phyloP scores from a whole-genome alignment of 2,797 vertebrate genomes.

The Tapirus indicus region DNA sequence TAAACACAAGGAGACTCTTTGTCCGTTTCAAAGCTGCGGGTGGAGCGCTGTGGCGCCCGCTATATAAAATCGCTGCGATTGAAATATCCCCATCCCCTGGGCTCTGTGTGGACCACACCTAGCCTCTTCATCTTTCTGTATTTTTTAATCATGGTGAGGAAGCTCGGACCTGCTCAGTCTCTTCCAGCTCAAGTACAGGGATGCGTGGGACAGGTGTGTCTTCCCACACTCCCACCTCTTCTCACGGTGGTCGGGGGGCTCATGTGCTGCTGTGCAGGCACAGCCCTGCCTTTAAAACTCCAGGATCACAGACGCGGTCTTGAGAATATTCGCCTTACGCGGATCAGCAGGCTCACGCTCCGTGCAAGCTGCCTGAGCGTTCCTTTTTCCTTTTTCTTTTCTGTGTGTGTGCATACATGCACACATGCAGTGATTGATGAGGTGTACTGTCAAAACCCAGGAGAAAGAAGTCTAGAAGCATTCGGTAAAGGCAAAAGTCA shows the following conservation, averaged over 20 bases:
- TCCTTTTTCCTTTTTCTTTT: not conserved
- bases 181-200: fast-evolving
- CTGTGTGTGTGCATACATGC: fast-evolving
- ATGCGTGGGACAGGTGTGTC: fast-evolving
- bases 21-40: constrained; percentile 63
- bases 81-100: not conserved
- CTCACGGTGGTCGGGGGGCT: no score
- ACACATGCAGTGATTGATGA: not conserved
- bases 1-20: constrained; percentile 69
- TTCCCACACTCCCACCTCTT: not conserved
- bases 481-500: not conserved
- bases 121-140: not conserved
- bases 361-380: fast-evolving
- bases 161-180: not conserved
- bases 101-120: not conserved
- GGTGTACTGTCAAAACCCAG: not conserved
- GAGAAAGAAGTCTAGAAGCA: not conserved
- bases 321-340: not conserved
- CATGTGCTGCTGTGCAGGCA: not conserved
- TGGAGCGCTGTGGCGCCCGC: constrained; percentile 31
- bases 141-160: not conserved
- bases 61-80: constrained; percentile 35
- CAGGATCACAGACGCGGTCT: no score
- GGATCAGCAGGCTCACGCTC: not conserved
- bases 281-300: not conserved